Conservation (phyloP, 2,797 vertebrate species). For the Sebastolobus alascanus region DNA sequence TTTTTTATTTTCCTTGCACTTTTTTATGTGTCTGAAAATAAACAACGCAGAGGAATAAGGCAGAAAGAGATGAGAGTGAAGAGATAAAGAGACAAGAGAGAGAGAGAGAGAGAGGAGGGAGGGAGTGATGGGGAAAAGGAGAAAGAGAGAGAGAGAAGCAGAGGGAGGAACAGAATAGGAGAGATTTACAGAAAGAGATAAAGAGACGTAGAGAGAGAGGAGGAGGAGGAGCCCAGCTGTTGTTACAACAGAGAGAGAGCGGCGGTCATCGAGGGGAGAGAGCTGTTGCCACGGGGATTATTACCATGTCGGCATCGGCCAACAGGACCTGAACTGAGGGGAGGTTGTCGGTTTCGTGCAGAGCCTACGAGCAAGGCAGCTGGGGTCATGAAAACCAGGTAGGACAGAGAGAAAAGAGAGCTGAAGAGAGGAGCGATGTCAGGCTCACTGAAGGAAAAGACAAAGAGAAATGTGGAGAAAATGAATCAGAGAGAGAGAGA, state of each 20-base stretch:
- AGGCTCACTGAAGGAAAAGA: not conserved
- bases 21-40: not conserved
- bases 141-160: not conserved
- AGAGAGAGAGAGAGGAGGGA: not conserved
- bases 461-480: constrained; percentile 2
- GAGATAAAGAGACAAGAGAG: constrained; percentile 32
- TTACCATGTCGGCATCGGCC: constrained; percentile 43
- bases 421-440: not conserved
- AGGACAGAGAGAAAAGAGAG: not conserved
- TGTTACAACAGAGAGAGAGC: constrained; percentile 39
- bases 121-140: not conserved
- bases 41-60: not conserved
- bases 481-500: not conserved
- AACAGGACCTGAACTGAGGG: constrained; percentile 40
- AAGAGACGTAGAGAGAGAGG: not conserved
- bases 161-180: not conserved
- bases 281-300: constrained; percentile 66
- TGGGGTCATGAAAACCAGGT: not conserved
- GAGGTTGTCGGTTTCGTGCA: not conserved
- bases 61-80: constrained; percentile 3
- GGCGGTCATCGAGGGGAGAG: constrained; percentile 26
- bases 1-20: not conserved
- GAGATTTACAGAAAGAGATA: not conserved
- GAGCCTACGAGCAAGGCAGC: constrained; percentile 59
- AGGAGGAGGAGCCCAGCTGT: constrained; percentile 56